Evolutionary conservation across 2,113 vertebrate genomes (phyloP), one percentile per base, ranked within the genome.

Genomic region (Sinocyclocheilus maitianheensis): DNA sequence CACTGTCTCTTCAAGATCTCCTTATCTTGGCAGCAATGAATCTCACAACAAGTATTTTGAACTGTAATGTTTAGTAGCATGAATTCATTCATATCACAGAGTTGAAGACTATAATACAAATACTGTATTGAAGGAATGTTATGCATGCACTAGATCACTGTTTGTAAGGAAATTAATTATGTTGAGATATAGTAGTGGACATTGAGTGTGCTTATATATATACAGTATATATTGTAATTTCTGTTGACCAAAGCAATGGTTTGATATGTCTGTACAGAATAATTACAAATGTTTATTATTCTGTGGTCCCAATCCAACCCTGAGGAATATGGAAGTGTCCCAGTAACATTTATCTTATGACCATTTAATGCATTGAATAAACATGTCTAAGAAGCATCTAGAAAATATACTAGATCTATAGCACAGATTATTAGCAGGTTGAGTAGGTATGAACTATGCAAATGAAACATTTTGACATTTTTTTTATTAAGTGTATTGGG

Each of bases 21-120:
- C 51, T 24, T 26, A 34, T 74, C 69, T 60, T 76, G 78, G 77
- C 55, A 86, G 77, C 72, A 46, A 74, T 81, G 58, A 77, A 72
- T 84, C 80, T 84, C 69, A 65, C 77, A 87, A 84, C 84, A 72
- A 37, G 82, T 40, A 79, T 77, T 84, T 84, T 51, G 37, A 69
- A 86, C 65, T 37, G 24, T 69, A 62, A 74, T 79, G 75, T 86
- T 18, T 83, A 67, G 55, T 71, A 83, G 76, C 58, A 81, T 83
- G 60, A 83, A 83, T 83, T 83, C 60, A 84, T 80, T 88, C 24
- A 48, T 48, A 3, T 48, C 46, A 48, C 62, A 22, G 58, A 24
- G 26, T 37, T 87, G 69, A 82, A 84, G 72, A 89, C 1, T 34
- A 58, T 78, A 60, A 53, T 71, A 13, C 71, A 75, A 34, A 30